A percentile compares a stretch with the other conserved stretches of the same genome.
These are phyloP conservation scores for Maconellicoccus hirsutus DNA, from an alignment of 1,140 invertebrate species.

Conservation along the genomic window DNA sequence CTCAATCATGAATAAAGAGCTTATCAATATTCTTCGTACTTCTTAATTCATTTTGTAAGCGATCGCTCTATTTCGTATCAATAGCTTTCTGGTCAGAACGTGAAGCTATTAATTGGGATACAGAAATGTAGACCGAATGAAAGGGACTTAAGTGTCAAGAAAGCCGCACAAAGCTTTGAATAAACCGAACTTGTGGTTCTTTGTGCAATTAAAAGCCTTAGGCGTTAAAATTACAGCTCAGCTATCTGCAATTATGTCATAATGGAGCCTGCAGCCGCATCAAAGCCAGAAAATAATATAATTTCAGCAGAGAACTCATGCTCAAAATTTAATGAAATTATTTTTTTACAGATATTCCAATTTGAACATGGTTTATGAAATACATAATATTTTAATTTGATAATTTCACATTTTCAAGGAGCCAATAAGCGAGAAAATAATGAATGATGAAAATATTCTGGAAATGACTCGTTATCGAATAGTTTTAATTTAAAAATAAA, in stretches of 20 bases:
- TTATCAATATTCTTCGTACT: not conserved
- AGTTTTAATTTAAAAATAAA: too few species aligned
- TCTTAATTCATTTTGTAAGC: not conserved
- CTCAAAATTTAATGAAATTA: not conserved
- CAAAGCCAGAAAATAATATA: not conserved
- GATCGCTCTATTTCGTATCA: not conserved
- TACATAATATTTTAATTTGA: too few species aligned
- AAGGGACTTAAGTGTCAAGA: slow-evolving; percentile 3
- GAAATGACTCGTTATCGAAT: too few species aligned
- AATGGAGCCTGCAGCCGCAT: slow-evolving; percentile 6
- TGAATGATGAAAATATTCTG: too few species aligned
- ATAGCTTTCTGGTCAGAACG: not conserved
- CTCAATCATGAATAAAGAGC: too few species aligned
- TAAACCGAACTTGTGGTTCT: not conserved
- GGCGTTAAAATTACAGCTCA: slow-evolving; percentile 3
- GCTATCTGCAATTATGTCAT: not conserved
- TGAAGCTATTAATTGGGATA: not conserved
- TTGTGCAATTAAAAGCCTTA: slow-evolving; percentile 2
- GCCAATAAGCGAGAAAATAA: too few species aligned
- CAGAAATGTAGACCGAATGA: not conserved
- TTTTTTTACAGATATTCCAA: not conserved
- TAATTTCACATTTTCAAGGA: too few species aligned
- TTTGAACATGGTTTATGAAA: too few species aligned
- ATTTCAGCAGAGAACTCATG: not conserved
- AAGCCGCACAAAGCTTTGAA: slow-evolving; percentile 3